These are phyloP conservation scores for Morus bassanus DNA, from an alignment of 2,797 vertebrate genomes.

Conservation along the genomic window DNA sequence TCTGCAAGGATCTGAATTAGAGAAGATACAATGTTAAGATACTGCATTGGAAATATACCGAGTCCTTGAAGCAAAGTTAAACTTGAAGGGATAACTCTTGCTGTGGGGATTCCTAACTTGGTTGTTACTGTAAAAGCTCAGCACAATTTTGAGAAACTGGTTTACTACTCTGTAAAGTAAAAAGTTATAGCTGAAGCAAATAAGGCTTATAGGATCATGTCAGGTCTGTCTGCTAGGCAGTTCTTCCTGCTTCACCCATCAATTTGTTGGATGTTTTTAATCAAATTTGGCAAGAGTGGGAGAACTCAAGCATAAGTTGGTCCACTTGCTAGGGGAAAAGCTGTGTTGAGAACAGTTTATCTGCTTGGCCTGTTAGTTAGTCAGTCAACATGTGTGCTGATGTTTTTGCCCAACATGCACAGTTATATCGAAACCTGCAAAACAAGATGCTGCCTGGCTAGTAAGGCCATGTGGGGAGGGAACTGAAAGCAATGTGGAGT, in stretches of 20 bases:
- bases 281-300: background rate
- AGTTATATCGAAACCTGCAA: background rate
- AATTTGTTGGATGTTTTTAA: background rate
- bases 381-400: background rate
- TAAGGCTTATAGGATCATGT: background rate
- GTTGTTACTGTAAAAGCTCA: background rate
- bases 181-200: background rate
- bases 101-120: background rate
- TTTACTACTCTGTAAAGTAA: background rate
- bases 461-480: background rate
- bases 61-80: constrained; percentile 13
- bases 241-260: background rate
- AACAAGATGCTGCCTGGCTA: background rate
- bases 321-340: background rate
- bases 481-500: background rate
- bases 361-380: background rate
- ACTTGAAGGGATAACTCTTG: background rate
- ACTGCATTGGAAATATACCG: background rate
- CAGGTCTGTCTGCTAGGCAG: background rate
- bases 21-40: background rate
- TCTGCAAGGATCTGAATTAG: background rate
- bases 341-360: background rate
- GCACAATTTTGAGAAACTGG: background rate
- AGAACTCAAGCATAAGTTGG: background rate
- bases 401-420: background rate